These are phyloP conservation scores for Meleagris gallopavo DNA, from an alignment of 2,113 vertebrate genomes.

Conservation along the genomic window DNA sequence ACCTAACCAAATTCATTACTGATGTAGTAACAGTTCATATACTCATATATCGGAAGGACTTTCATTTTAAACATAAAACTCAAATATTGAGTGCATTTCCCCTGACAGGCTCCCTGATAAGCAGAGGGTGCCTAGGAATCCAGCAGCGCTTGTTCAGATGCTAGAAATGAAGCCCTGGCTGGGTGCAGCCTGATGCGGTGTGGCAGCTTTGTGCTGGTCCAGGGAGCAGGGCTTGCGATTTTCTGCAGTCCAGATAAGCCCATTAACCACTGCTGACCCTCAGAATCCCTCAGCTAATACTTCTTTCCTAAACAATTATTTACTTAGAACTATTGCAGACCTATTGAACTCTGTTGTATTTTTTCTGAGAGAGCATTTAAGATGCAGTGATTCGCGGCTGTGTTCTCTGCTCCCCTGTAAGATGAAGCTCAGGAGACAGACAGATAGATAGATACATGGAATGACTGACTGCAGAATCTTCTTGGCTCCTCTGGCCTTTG, in stretches of 20 bases:
- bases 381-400: neutral
- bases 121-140: neutral
- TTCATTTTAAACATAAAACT: neutral
- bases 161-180: neutral
- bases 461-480: neutral
- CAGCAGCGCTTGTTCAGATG: neutral
- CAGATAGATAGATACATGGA: neutral
- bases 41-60: neutral
- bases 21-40: neutral
- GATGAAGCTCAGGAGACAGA: neutral
- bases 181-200: rapidly evolving
- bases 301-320: neutral
- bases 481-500: neutral
- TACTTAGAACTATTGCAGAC: neutral
- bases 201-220: neutral
- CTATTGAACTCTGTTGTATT: neutral
- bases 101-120: neutral
- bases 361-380: neutral
- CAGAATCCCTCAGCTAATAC: neutral
- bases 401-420: neutral
- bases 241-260: neutral
- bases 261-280: neutral
- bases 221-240: neutral
- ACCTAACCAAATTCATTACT: neutral
- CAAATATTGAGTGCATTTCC: neutral